Evolutionary conservation across 2,888 invertebrate species (phyloP).

Genomic region (Thera obeliscata): DNA sequence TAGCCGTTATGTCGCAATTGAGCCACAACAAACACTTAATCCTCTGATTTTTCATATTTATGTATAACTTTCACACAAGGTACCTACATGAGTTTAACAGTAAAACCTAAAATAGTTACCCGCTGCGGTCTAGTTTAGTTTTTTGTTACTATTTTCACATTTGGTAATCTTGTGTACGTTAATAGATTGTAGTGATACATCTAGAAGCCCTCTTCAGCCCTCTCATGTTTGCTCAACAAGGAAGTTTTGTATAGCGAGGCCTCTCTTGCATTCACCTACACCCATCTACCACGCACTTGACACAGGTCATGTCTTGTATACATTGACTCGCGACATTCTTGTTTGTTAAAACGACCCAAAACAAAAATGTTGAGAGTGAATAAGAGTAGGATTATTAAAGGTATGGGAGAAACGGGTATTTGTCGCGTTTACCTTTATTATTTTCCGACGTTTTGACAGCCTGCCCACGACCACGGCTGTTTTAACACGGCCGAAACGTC

Average conservation of each 20-base stretch:
- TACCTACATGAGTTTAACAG: no score
- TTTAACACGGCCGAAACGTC: no score
- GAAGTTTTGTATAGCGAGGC: constrained; percentile 62
- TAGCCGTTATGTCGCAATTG: no score
- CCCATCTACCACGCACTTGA: constrained; percentile 59
- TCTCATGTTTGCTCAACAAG: constrained; percentile 52
- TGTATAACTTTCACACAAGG: no score
- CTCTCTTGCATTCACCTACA: constrained; percentile 63
- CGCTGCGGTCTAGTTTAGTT: no score
- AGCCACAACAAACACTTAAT: no score
- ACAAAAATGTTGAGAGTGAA: not conserved
- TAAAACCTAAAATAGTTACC: no score
- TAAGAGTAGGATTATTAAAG: not conserved
- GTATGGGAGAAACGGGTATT: no score
- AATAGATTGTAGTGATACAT: not conserved
- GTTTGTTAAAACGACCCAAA: constrained; percentile 11
- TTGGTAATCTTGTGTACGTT: not conserved
- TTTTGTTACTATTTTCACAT: not conserved
- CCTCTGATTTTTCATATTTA: no score
- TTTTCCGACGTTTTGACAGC: no score
- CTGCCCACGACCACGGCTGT: no score
- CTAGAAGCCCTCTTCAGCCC: constrained; percentile 26
- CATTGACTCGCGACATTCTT: constrained; percentile 49
- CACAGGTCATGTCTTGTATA: constrained; percentile 58
- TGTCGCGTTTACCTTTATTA: no score